Base-by-base conservation (phyloP, 2,888 invertebrate species). In the Kuschelorhynchus macadamiae region DNA sequence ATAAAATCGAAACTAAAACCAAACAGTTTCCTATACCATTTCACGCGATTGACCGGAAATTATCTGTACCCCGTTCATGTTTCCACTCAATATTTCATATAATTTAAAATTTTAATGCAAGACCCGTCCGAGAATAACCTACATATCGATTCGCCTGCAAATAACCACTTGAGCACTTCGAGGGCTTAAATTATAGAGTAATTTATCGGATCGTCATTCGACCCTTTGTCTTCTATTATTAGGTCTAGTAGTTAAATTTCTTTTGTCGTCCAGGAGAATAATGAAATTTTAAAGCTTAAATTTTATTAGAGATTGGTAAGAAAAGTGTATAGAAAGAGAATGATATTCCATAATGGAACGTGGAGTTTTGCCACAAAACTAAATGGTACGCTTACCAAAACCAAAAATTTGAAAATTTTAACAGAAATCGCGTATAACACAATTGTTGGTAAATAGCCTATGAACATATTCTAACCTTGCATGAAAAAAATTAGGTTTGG, bases 81-180 rank as follows among this genome's bases (percentile, higher is more conserved):
- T 47, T 32, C 42, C 56, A 50, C 49, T 64, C 41, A 41, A 64
- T 64, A 49, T 56, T 50, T 56, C 56, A 56, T 47, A 18, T 46
- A 39, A 17, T 30, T 53, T 53, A 46, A 49, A 53, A 53, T 36
- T 53, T 62, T 53, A 62, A 62, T 52, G 14, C 44, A 30, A 12
- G 4, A 12, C 1, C 52, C 36, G 20, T 39, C 46, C 21, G 33
- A 57, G 46, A 46, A 47, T 57, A 57, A 46, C 57, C 44, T 47
- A 57, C 21, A 47, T 57, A 57, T 57, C 57, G 57, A 57, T 36
- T 57, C 32, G 20, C 12, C 2, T 46, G 7, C 12, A 36, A 57
- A 50, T 60, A 17, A 25, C 49, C 39, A 39, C 39, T 60, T 41
- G 39, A 44, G 47, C 50, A 49, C 41, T 21, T 20, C 5, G 30